Percentiles rank a stretch among this genome's conserved stretches.
Evolutionary conservation across 1,140 invertebrate genomes (phyloP).

Genomic region (Acromyrmex echinatior): DNA sequence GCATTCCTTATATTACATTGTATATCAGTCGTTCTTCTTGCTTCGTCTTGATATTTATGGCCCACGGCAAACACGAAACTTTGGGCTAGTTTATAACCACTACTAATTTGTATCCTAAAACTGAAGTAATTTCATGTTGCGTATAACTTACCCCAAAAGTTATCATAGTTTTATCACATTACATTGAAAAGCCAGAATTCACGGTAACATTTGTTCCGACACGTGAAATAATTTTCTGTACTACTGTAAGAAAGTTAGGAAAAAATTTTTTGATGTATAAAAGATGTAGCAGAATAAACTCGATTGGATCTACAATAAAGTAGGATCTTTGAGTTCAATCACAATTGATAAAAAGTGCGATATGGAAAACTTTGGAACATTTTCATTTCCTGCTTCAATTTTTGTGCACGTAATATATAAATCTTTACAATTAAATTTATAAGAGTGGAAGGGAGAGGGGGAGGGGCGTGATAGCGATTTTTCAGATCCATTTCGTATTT

Average conservation of each 20-base stretch:
- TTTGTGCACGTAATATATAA: background rate
- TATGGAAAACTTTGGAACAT: background rate
- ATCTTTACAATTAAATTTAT: background rate
- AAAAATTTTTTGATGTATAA: conserved; percentile 15
- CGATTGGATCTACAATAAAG: conserved; percentile 46
- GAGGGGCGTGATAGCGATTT: background rate
- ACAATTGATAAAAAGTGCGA: background rate
- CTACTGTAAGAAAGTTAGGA: background rate
- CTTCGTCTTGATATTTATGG: background rate
- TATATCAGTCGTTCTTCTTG: background rate
- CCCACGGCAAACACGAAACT: background rate
- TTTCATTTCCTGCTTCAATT: background rate
- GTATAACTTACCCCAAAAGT: background rate
- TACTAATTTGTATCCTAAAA: conserved; percentile 11
- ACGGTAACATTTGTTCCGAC: conserved; percentile 3
- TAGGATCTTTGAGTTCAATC: conserved; percentile 28
- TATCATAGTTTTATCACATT: background rate
- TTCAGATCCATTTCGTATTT: background rate
- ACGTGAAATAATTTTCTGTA: conserved; percentile 8
- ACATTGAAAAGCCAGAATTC: conserved; percentile 4
- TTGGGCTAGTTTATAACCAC: background rate
- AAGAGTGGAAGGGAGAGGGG: background rate
- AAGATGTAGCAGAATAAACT: background rate
- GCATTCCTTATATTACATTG: background rate
- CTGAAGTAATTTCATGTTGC: background rate